phyloP scores from a whole-genome alignment of 53 echinoderm and acorn worm genomes.

The Echinarachnius parma region DNA sequence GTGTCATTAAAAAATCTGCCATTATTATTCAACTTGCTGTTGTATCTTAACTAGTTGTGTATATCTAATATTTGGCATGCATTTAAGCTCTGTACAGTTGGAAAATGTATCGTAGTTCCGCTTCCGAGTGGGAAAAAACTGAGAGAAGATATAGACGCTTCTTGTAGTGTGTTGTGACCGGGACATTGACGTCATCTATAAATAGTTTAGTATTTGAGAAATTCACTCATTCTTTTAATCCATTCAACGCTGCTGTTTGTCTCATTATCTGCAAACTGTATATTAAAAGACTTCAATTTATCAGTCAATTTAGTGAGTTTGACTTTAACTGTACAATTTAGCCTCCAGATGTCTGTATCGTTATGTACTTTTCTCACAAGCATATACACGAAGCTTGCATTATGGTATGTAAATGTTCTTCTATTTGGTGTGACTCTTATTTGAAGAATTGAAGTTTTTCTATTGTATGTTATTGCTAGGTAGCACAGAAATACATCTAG shows the following conservation, averaged over 20 bases:
- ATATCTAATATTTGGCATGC: slow-evolving; percentile 40
- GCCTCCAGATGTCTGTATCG: not conserved
- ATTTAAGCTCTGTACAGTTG: slow-evolving; percentile 17
- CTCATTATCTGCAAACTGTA: slow-evolving; percentile 38
- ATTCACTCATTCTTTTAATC: too few species aligned
- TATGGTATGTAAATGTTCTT: slow-evolving; percentile 40
- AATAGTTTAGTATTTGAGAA: too few species aligned
- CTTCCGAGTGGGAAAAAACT: slow-evolving; percentile 11
- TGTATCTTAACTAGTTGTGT: slow-evolving; percentile 51
- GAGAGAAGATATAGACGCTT: slow-evolving; percentile 8
- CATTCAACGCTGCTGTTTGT: too few species aligned
- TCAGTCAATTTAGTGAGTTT: too few species aligned
- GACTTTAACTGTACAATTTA: too few species aligned
- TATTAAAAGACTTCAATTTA: too few species aligned
- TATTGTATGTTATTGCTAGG: slow-evolving; percentile 27
- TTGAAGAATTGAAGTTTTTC: slow-evolving; percentile 23
- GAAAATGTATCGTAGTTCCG: slow-evolving; percentile 2
- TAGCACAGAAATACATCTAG: too few species aligned
- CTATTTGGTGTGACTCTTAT: slow-evolving; percentile 43
- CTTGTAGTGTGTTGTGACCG: slow-evolving; percentile 40
- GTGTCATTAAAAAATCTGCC: slow-evolving; percentile 24
- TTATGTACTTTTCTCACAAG: slow-evolving; percentile 10
- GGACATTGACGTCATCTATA: not conserved
- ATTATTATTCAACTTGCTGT: slow-evolving; percentile 47
- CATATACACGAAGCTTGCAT: slow-evolving; percentile 23